Evolutionary conservation across 2,888 invertebrate genomes (phyloP).

Genomic region (Plagodis pulveraria): DNA sequence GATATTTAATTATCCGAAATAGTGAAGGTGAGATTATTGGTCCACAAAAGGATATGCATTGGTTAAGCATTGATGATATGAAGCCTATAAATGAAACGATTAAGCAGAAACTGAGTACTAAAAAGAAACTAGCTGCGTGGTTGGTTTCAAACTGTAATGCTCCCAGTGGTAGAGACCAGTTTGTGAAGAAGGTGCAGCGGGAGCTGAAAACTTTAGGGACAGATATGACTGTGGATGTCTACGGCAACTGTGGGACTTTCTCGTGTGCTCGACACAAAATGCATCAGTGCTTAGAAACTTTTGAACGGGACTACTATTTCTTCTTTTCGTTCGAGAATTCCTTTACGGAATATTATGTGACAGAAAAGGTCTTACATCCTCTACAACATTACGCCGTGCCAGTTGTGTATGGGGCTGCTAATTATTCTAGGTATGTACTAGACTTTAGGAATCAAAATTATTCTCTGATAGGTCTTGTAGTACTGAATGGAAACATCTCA

Average conservation of each 20-base stretch:
- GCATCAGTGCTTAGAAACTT: constrained; percentile 46
- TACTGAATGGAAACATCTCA: no score
- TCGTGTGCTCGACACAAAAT: constrained; percentile 43
- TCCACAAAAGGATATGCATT: constrained; percentile 52
- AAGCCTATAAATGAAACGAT: constrained; percentile 45
- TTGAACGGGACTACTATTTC: constrained; percentile 60
- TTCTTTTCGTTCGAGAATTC: constrained; percentile 69
- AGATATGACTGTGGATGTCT: constrained; percentile 51
- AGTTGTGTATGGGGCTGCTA: constrained; percentile 66
- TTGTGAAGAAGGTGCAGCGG: constrained; percentile 42
- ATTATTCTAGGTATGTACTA: constrained; percentile 60
- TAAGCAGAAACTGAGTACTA: constrained; percentile 45
- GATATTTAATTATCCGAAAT: constrained; percentile 53
- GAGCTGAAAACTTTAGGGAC: constrained; percentile 43
- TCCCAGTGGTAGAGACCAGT: constrained; percentile 43
- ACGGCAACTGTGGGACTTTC: constrained; percentile 54
- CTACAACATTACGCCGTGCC: constrained; percentile 60
- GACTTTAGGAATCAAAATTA: no score
- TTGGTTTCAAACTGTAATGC: constrained; percentile 59
- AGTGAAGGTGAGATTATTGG: constrained; percentile 45
- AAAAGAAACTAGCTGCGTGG: constrained; percentile 62
- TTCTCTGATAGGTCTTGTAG: no score
- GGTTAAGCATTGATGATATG: constrained; percentile 51
- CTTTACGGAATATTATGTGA: constrained; percentile 63
- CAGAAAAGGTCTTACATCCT: constrained; percentile 62